Base-by-base conservation (phyloP, 1,140 invertebrate species). In the Octopus sinensis region DNA sequence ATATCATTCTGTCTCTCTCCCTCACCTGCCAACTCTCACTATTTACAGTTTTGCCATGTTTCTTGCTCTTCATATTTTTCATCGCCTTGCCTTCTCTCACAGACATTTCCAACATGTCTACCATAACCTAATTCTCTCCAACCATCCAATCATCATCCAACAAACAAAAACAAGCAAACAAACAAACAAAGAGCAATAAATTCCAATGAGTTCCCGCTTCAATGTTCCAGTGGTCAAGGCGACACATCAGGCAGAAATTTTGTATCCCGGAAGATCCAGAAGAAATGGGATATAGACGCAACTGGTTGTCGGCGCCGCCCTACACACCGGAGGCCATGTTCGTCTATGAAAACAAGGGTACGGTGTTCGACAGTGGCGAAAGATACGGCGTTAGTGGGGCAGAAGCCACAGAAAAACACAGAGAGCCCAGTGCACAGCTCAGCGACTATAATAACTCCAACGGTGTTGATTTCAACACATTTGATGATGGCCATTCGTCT, bases 221-320 rank as follows among this genome's bases (percentile, higher is more conserved):
- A 43, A 13, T 73, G 68, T 80, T 80, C 4, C 80, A 84, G 83
- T 84, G 83, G 71, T 84, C 81, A 10, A 82, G 83, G 4, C 81
- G 83, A 3, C 83, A 84, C 51, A 82, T 76, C 4, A 76, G 83
- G 5, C 83, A 84, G 56, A 84, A 84, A 52, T 84, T 82, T 76
- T 9, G 76, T 51, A 82, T 84, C 68, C 76, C 83, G 12, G 81
- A 82, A 53, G 83, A 84, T 53, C 83, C 83, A 4, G 83, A 84
- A 53, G 81, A 84, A 79, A 82, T 84, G 52, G 83, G 83, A 7
- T 84, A 84, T 78, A 54, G 83, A 23, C 77, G 83, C 5, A 79
- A 54, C 73, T 84, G 83, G 83, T 78, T 79, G 30, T 77, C 76
- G 7, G 76, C 43, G n/a, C 76, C 76, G 43, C 76, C 76, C 13